phyloP scores from a whole-genome alignment of 2,888 invertebrate species.

The Drosophila meridiana region DNA sequence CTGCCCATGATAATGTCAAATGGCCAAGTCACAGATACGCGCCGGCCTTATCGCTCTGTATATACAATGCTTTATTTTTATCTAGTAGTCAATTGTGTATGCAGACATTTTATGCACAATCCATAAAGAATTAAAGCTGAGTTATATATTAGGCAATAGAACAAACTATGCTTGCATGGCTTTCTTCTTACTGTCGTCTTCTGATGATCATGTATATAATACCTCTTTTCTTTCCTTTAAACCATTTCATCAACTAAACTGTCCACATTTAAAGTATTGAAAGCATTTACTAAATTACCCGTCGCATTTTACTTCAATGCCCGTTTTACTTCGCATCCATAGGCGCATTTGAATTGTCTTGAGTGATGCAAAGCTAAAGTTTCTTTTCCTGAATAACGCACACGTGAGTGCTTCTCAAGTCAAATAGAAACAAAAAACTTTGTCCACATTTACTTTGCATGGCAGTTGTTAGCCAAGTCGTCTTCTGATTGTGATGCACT shows the following conservation, averaged over 20 bases:
- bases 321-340: background rate
- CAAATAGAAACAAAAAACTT: slow-evolving; percentile 48
- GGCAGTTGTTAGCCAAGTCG: slow-evolving; percentile 25
- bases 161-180: background rate
- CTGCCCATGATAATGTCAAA: background rate
- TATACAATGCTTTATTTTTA: background rate
- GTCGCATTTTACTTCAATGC: background rate
- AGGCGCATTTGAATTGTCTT: slow-evolving; percentile 12
- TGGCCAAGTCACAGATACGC: background rate
- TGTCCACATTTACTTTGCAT: slow-evolving; percentile 34
- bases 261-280: background rate
- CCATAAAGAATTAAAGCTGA: background rate
- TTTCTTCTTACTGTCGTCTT: too few species aligned
- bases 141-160: background rate
- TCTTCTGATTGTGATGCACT: slow-evolving; percentile 40
- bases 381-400: slow-evolving; percentile 12
- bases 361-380: slow-evolving; percentile 10
- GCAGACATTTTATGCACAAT: background rate
- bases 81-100: background rate
- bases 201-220: background rate
- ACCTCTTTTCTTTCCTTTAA: background rate
- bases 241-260: background rate
- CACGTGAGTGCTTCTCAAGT: slow-evolving; percentile 38
- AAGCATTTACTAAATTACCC: background rate
- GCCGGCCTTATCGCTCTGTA: background rate